Evolutionary conservation across 1,140 invertebrate genomes (phyloP), one percentile per base, ranked within the genome.

Genomic region (Bombus turneri): DNA sequence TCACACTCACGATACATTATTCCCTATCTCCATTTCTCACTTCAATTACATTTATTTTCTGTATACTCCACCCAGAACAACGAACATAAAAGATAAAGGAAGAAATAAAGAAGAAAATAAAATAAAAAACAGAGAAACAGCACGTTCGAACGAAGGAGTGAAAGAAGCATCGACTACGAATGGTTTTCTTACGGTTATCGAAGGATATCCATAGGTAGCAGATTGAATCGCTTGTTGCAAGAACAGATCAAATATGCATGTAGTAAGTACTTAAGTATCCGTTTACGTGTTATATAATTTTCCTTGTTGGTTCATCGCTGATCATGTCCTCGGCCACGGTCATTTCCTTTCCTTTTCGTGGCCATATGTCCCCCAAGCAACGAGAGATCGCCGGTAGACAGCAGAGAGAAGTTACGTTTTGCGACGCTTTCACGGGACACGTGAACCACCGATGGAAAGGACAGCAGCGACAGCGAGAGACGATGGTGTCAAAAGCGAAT

Each of bases 391-490:
- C 28, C 71, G 34, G 39, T 75, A 13, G 62, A 66, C 43, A 47
- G 1, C 31, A 83, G 59, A 64, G 43, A 75, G 41, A 43, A 66
- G 71, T 31, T 28, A 31, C 41, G 72, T 84, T 81, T 77, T 43
- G 43, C 76, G 59, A 88, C 39, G 59, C 28, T 66, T 68, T 39
- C 83, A 62, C 81, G 77, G 66, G 66, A 68, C 76, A 79, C 74
- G 81, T 83, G 71, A 87, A 87, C 75, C 80, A 88, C 80, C 76
- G 75, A 69, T 75, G 34, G 31, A 71, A 86, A 81, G 47, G 41
- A 68, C 75, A 69, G 76, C 53, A 84, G 25, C 57, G 76, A 77
- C 62, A 57, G 39, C 80, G 57, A 53, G 53, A 31, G 18, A 74
- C 39, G 37, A 79, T 34, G 47, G 12, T 34, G 53, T 62, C 68